Base-by-base conservation (phyloP, 2,797 vertebrate species). In the Streptopelia turtur region DNA sequence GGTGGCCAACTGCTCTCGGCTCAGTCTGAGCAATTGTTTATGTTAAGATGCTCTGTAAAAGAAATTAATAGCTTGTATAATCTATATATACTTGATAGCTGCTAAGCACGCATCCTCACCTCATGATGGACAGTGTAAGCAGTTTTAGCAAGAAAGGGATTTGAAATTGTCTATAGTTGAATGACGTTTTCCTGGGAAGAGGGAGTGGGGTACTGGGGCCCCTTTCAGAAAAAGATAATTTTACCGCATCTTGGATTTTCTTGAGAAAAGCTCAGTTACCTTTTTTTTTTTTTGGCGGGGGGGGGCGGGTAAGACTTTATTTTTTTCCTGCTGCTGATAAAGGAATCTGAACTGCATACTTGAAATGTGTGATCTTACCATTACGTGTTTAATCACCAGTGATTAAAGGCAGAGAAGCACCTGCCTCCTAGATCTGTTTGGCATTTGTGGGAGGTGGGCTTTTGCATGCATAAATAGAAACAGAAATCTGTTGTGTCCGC, bases 1-100 rank as follows among this genome's bases (percentile, higher is more conserved):
- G 79, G 77, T 96, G 94, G 90, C 95, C 96, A 96, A 59, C 94
- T 95, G 96, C 92, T 95, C 95, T 79, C 33, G 33, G 77, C 92
- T 96, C 96, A 89, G 90, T 95, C 92, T 97, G 96, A 97, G 93
- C 95, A 95, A 96, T 90, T 96, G 93, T 97, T 97, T 97, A 56
- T 89, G 90, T 89, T 95, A 77, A 89, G 90, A 64, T 52, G 20
- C 70, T 71, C 56, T 70, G 6, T 68, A 82, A 66, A 95, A 87
- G 80, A 88, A 96, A 93, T 74, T 55, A 93, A 88, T 94, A 88
- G 93, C 77, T 71, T 71, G 57, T 64, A n/a, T 77, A 35, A 84
- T 81, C 45, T 77, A 9, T 63, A 31, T 76, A 39, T 78, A 47
- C 74, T 82, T 52, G 61, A 8, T 59, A 28, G 63, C 47, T 60